Percentiles rank a stretch among this genome's conserved stretches.
Conservation (phyloP, 2,888 invertebrate species). For the Microplitis manilae region DNA sequence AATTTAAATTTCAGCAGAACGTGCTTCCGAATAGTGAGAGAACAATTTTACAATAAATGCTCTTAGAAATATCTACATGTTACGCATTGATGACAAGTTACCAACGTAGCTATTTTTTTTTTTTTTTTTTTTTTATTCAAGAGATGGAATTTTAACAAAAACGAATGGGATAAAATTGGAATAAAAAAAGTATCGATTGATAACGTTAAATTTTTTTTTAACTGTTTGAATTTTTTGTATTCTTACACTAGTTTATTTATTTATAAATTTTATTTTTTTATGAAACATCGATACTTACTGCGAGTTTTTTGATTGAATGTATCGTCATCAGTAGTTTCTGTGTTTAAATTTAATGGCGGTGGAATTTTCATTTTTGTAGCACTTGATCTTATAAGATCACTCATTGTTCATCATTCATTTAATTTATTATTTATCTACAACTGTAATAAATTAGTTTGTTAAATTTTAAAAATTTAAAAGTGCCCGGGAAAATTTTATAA, state of each 20-base stretch:
- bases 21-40: slow-evolving; percentile 21
- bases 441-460: not conserved
- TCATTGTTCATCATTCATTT: slow-evolving; percentile 52
- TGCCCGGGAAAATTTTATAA: no score
- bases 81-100: slow-evolving; percentile 26
- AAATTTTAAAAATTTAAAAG: no score
- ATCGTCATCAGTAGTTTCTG: slow-evolving; percentile 59
- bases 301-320: slow-evolving; percentile 64
- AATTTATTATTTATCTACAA: not conserved
- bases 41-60: slow-evolving; percentile 13
- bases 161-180: not conserved
- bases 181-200: not conserved
- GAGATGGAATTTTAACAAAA: slow-evolving; percentile 12
- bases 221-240: not conserved
- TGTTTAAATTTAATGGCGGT: slow-evolving; percentile 59
- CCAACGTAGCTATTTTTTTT: slow-evolving; percentile 8
- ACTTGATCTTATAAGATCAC: slow-evolving; percentile 57
- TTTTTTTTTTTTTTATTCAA: not conserved
- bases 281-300: slow-evolving; percentile 65
- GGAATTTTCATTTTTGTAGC: slow-evolving; percentile 58
- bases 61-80: slow-evolving; percentile 11
- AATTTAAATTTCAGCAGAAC: slow-evolving; percentile 6
- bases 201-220: not conserved
- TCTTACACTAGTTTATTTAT: no score
- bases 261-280: not conserved